phyloP scores from a whole-genome alignment of 2,888 invertebrate genomes.

The Lithophane socia region DNA sequence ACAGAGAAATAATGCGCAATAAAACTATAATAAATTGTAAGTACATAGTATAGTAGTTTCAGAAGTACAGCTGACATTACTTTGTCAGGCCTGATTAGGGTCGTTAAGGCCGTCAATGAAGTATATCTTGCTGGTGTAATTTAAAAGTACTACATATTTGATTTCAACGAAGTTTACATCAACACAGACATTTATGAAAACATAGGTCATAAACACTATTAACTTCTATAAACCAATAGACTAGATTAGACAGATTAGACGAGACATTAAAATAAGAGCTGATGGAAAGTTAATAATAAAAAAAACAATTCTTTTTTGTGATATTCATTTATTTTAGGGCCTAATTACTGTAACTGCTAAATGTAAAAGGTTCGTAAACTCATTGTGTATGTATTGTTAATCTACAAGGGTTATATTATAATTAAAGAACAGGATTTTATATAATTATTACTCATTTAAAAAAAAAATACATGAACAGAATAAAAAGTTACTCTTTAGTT shows the following conservation, averaged over 20 bases:
- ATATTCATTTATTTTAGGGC: slow-evolving; percentile 61
- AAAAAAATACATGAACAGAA: slow-evolving; percentile 27
- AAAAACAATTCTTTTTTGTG: slow-evolving; percentile 46
- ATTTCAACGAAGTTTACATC: slow-evolving; percentile 25
- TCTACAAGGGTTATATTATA: slow-evolving; percentile 24
- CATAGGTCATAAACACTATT: slow-evolving; percentile 3
- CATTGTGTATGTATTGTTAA: slow-evolving; percentile 47
- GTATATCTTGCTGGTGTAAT: slow-evolving; percentile 27
- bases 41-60: slow-evolving; percentile 49
- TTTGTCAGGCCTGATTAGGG: slow-evolving; percentile 36
- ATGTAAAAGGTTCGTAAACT: slow-evolving; percentile 46
- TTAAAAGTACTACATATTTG: slow-evolving; percentile 21
- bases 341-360: slow-evolving; percentile 57
- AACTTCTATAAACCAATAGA: slow-evolving; percentile 32
- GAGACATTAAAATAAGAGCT: neutral
- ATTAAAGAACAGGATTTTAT: slow-evolving; percentile 30
- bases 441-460: slow-evolving; percentile 21
- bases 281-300: slow-evolving; percentile 6
- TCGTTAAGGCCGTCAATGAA: slow-evolving; percentile 51
- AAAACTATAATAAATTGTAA: slow-evolving; percentile 44
- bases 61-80: slow-evolving; percentile 43
- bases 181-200: slow-evolving; percentile 20
- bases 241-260: slow-evolving; percentile 14
- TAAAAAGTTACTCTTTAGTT: slow-evolving; percentile 33
- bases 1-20: slow-evolving; percentile 38